A percentile compares a stretch with the other conserved stretches of the same genome.
phyloP scores from a whole-genome alignment of 2,888 invertebrate genomes.

The Torymus auratus region DNA sequence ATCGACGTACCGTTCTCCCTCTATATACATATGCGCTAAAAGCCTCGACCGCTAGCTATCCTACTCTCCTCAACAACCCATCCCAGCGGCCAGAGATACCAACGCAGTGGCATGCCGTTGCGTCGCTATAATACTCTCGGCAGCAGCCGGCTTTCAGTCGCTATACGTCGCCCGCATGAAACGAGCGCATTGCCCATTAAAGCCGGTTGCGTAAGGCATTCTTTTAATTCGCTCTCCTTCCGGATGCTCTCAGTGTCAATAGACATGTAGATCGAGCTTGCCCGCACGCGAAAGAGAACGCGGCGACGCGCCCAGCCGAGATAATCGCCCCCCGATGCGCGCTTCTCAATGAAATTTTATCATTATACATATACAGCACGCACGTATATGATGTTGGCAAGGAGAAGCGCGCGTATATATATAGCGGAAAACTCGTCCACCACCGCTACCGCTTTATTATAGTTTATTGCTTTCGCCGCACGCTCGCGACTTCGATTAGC shows the following conservation, averaged over 20 bases:
- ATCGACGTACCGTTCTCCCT: too few relatives aligned
- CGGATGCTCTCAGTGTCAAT: constrained; percentile 50
- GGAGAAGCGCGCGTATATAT: background rate
- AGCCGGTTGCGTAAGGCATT: constrained; percentile 44
- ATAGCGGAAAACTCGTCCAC: background rate
- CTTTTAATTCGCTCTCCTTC: constrained; percentile 49
- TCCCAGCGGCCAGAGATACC: too few relatives aligned
- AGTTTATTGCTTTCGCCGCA: too few relatives aligned
- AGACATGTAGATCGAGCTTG: constrained; percentile 1
- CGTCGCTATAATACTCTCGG: too few relatives aligned
- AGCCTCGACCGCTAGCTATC: too few relatives aligned
- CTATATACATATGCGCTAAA: too few relatives aligned
- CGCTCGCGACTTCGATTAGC: too few relatives aligned
- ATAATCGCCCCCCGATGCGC: constrained; percentile 33
- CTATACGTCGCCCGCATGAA: background rate
- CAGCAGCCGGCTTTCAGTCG: too few relatives aligned
- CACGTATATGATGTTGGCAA: background rate
- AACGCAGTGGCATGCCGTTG: too few relatives aligned
- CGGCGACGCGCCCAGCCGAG: constrained; percentile 47
- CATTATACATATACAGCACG: background rate
- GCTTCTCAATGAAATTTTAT: constrained; percentile 28
- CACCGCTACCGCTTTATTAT: background rate
- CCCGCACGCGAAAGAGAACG: too few relatives aligned
- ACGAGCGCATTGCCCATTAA: constrained; percentile 40
- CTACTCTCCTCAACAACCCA: too few relatives aligned